Conservation (phyloP, 2,888 invertebrate genomes). For the Gandaritis pyraliata region DNA sequence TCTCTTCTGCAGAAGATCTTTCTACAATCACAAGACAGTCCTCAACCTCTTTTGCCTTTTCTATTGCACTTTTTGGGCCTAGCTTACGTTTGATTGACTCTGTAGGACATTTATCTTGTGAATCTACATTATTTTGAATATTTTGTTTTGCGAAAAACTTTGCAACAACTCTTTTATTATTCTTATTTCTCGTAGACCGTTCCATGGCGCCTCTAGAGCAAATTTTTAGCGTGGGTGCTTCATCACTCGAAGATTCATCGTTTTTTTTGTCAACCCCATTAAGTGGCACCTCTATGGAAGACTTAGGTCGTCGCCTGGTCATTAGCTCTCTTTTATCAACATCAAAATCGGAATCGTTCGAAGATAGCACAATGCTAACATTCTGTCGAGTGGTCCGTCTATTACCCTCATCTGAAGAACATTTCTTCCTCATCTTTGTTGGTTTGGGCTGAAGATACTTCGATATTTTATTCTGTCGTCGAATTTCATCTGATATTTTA, state of each 20-base stretch:
- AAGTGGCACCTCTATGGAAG: neutral
- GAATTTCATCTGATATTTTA: constrained; percentile 1
- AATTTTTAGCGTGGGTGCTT: neutral
- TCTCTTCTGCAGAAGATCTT: neutral
- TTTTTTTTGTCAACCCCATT: neutral
- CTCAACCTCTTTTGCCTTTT: neutral
- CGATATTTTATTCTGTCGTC: neutral
- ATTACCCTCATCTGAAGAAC: neutral
- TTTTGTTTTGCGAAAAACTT: neutral
- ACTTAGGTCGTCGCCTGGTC: neutral
- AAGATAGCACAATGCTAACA: constrained; percentile 3
- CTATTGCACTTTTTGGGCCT: neutral
- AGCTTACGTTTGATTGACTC: neutral
- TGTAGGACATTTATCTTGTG: neutral
- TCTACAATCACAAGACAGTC: neutral
- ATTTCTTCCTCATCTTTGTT: neutral
- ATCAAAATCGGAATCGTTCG: constrained; percentile 7
- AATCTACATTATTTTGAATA: neutral
- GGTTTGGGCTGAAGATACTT: constrained; percentile 2
- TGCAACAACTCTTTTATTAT: neutral
- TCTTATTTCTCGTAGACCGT: neutral
- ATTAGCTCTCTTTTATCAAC: neutral
- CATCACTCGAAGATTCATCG: neutral
- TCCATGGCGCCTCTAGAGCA: neutral
- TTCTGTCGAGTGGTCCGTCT: neutral